Evolutionary conservation across 2,113 vertebrate genomes (phyloP).

Genomic region (Balaeniceps rex): DNA sequence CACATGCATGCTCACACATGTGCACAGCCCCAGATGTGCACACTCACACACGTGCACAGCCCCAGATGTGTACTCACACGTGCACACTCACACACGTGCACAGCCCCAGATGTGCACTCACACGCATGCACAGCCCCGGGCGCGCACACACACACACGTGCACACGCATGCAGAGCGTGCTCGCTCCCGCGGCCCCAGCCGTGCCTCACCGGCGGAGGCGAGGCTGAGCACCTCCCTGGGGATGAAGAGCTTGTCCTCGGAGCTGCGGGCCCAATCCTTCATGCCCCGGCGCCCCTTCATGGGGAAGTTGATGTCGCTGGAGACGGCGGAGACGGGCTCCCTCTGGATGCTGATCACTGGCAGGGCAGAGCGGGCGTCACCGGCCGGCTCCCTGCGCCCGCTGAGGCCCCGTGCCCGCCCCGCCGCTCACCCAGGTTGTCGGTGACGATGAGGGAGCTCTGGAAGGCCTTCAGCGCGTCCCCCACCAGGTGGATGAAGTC

Average conservation of each 20-base stretch:
- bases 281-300: constrained; percentile 96
- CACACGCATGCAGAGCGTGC: accelerated
- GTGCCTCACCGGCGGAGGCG: constrained; percentile 79
- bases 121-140: no score
- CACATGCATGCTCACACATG: no score
- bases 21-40: no score
- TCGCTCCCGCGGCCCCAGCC: background rate
- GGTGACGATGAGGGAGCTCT: constrained; percentile 94
- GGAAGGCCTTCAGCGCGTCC: constrained; percentile 88
- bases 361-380: background rate
- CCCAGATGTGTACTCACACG: no score
- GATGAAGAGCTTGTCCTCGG: constrained; percentile 96
- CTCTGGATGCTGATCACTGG: constrained; percentile 96
- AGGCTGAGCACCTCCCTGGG: constrained; percentile 94
- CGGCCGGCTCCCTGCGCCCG: accelerated
- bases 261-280: constrained; percentile 97
- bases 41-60: no score
- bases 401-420: accelerated
- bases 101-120: no score
- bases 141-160: background rate
- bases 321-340: constrained; percentile 93
- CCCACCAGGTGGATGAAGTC: constrained; percentile 98
- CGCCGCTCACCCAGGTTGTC: constrained; percentile 88
- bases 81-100: no score
- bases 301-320: constrained; percentile 97